These are phyloP conservation scores for Siphlonurus alternatus DNA, from an alignment of 2,888 invertebrate genomes.

Conservation along the genomic window DNA sequence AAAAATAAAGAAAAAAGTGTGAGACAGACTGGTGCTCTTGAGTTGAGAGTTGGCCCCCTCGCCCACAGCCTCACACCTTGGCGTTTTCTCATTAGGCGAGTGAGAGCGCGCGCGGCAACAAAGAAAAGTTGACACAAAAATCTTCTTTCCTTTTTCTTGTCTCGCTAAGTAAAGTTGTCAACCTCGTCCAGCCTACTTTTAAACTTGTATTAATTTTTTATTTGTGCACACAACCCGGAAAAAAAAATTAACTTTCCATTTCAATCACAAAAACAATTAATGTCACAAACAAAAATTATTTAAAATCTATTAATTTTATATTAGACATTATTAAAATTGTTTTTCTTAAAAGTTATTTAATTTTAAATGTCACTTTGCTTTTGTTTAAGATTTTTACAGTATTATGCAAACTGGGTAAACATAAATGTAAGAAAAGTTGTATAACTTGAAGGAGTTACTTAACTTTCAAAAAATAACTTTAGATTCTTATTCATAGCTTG, in stretches of 20 bases:
- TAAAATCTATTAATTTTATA: neutral
- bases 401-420: neutral
- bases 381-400: neutral
- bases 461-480: too few relatives aligned
- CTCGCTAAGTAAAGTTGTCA: too few relatives aligned
- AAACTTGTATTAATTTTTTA: neutral
- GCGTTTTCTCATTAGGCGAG: neutral
- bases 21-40: neutral
- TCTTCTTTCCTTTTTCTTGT: neutral
- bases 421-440: too few relatives aligned
- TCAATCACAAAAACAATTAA: neutral
- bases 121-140: neutral
- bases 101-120: too few relatives aligned
- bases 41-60: neutral
- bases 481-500: too few relatives aligned
- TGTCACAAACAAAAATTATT: too few relatives aligned
- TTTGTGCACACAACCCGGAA: too few relatives aligned
- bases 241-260: neutral
- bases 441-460: too few relatives aligned
- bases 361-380: neutral
- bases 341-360: neutral
- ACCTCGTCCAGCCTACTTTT: neutral
- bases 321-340: neutral
- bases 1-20: neutral
- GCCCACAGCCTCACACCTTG: neutral